phyloP scores from a whole-genome alignment of 2,888 invertebrate species.

The Andrena trimmerana region DNA sequence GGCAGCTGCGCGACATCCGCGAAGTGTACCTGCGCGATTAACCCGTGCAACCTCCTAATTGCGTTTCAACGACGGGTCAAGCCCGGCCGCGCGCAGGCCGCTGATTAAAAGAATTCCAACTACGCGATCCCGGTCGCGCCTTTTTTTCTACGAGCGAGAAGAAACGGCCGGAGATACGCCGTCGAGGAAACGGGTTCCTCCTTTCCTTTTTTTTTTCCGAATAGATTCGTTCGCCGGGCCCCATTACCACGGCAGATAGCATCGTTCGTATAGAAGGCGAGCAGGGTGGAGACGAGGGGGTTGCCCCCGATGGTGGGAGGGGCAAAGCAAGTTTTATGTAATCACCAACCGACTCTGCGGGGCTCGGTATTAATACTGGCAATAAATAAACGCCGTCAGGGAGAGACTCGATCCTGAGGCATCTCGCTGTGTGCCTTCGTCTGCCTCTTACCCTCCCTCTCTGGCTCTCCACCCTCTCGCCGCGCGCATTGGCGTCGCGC shows the following conservation, averaged over 20 bases:
- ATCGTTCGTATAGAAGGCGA: conserved; percentile 52
- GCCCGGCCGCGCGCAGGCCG: conserved; percentile 2
- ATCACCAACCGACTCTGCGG: conserved; percentile 78
- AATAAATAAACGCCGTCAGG: conserved; percentile 80
- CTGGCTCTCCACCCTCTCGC: conserved; percentile 45
- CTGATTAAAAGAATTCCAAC: conserved; percentile 39
- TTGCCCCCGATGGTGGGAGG: conserved; percentile 60
- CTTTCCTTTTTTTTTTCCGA: conserved; percentile 22
- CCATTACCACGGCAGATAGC: conserved; percentile 65
- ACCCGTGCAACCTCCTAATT: conserved; percentile 6
- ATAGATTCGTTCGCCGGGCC: conserved; percentile 69
- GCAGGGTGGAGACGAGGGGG: conserved; percentile 57
- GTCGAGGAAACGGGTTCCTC: conserved; percentile 19
- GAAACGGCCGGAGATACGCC: conserved; percentile 7
- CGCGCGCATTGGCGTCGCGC: conserved; percentile 48
- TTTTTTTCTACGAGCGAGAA: conserved; percentile 13
- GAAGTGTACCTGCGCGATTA: conserved; percentile 16
- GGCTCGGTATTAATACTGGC: conserved; percentile 81
- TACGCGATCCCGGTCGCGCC: conserved; percentile 40
- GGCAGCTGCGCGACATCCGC: conserved; percentile 1
- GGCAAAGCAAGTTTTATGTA: conserved; percentile 81
- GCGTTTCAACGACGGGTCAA: conserved; percentile 28
- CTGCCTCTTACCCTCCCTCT: conserved; percentile 51
- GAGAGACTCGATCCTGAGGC: conserved; percentile 69
- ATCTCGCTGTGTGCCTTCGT: conserved; percentile 60